Evolutionary conservation across 2,888 invertebrate species (phyloP), one percentile per base, ranked within the genome.

Genomic region (Octonoba sinensis): DNA sequence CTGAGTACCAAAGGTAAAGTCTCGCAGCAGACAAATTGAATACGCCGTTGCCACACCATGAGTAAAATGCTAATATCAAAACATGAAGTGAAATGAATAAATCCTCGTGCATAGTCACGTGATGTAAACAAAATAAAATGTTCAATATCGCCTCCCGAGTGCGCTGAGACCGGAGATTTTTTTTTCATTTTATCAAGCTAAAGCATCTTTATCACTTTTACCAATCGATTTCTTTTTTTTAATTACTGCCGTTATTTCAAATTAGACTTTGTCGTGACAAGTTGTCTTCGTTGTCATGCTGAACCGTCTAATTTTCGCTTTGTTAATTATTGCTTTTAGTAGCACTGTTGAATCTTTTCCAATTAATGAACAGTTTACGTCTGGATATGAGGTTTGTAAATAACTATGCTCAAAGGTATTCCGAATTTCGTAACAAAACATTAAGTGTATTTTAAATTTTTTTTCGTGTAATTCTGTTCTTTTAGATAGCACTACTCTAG

Each of bases 301-400:
- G 72, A 72, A 60, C n/a, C 47, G 24, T 16, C 44, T 72, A 6
- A 6, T 60, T 54, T 67, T 65, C 12, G 56, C 22, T 70, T 18
- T 70, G 47, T 27, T 64, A 18, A 15, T 24, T 49, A 24, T 67
- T 15, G 18, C 27, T 66, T 24, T 24, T 15, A 16, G 44, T 36
- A 46, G 0, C 20, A 15, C n/a, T 46, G 72, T 51, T 3, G 44
- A n/a, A 24, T 66, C 72, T 8, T 22, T 72, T 1, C 78, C 78
- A 20, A 24, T 79, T 12, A 51, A 72, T 20, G 46, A 79, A 44
- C 46, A 59, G 8, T 24, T 54, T n/a, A 60, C 51, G 2, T 66
- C 22, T 54, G 78, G 72, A n/a, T 79, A 79, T 66, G 44, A 73
- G 72, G 78, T 79, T 72, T 54, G 11, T 20, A 36, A 36, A 15